Evolutionary conservation across 2,888 invertebrate genomes (phyloP).

Genomic region (Lycia hirtaria): DNA sequence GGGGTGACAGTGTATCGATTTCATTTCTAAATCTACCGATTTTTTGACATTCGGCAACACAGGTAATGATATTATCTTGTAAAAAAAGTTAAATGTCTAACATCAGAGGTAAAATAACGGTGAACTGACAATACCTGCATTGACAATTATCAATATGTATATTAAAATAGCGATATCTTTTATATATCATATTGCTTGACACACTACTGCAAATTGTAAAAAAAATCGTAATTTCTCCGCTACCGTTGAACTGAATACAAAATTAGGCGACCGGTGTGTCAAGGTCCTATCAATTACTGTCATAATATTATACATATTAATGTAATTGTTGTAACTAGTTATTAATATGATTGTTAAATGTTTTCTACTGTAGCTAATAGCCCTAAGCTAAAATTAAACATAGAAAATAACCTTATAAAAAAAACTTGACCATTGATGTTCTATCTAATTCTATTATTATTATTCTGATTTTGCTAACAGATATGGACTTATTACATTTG

Average conservation of each 20-base stretch:
- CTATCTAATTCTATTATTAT: background rate
- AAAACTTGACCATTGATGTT: background rate
- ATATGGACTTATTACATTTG: slow-evolving; percentile 1
- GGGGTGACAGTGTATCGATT: too few species aligned
- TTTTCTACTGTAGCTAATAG: slow-evolving; percentile 63
- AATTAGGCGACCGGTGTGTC: slow-evolving; percentile 8
- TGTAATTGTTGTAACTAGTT: slow-evolving; percentile 27
- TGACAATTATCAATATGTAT: slow-evolving; percentile 6
- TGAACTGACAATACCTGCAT: background rate
- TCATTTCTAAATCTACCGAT: too few species aligned
- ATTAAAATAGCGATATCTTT: slow-evolving; percentile 2
- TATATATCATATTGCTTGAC: slow-evolving; percentile 3
- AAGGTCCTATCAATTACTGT: slow-evolving; percentile 20
- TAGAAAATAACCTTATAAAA: slow-evolving; percentile 2
- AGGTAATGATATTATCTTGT: too few species aligned
- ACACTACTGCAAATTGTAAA: slow-evolving; percentile 1
- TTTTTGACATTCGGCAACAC: too few species aligned
- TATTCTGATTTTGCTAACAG: slow-evolving; percentile 1
- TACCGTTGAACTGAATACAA: slow-evolving; percentile 2
- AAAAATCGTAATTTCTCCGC: background rate
- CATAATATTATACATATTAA: slow-evolving; percentile 16
- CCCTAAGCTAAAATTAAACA: slow-evolving; percentile 11
- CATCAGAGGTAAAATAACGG: too few species aligned
- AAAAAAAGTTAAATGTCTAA: too few species aligned
- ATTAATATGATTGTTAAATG: slow-evolving; percentile 60